A percentile compares a stretch with the other conserved stretches of the same genome.
These are phyloP conservation scores for Coilia nasus DNA, from an alignment of 2,797 vertebrate genomes.

Conservation along the genomic window DNA sequence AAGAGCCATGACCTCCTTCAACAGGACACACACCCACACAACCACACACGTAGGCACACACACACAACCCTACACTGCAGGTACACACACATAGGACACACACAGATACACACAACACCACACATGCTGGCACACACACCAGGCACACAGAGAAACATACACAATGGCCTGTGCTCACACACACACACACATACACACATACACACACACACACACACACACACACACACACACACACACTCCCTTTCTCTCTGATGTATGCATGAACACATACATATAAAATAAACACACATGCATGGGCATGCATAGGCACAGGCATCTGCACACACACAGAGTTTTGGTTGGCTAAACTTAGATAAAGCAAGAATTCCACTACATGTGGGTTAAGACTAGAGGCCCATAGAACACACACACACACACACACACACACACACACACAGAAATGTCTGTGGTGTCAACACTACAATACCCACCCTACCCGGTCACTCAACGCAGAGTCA, in stretches of 20 bases:
- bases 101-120: constrained; percentile 8
- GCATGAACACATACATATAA: background rate
- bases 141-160: background rate
- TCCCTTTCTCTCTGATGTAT: background rate
- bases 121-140: background rate
- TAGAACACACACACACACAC: background rate
- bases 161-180: background rate
- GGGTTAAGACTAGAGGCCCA: constrained; percentile 27
- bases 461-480: constrained; percentile 40
- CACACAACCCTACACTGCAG: too few relatives aligned
- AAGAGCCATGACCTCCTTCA: background rate
- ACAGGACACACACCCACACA: background rate
- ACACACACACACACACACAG: constrained; percentile 7
- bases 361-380: background rate
- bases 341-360: constrained; percentile 33
- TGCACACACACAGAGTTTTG: constrained; percentile 1
- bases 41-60: background rate
- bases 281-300: constrained; percentile 28
- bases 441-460: constrained; percentile 44
- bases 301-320: background rate
- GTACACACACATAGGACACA: constrained; percentile 8
- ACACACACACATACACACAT: constrained; percentile 2
- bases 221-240: constrained; percentile 4
- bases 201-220: constrained; percentile 15
- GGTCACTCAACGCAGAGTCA: constrained; percentile 49